Conservation (phyloP, 2,113 vertebrate species). For the Piaya cayana region DNA sequence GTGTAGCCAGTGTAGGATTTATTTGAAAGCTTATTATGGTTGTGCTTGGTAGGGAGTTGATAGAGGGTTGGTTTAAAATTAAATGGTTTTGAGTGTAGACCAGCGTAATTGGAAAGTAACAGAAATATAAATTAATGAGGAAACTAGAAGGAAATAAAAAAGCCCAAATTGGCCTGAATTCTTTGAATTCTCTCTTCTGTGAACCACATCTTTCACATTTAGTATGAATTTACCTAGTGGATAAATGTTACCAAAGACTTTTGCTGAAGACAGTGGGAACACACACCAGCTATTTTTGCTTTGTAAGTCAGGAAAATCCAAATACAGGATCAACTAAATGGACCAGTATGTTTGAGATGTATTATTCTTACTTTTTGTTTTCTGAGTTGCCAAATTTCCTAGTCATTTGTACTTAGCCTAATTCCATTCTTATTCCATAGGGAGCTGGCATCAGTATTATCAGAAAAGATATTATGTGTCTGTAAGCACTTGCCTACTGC, state of each 20-base stretch:
- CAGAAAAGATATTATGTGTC: neutral
- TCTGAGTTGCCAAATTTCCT: neutral
- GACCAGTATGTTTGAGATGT: neutral
- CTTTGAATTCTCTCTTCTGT: neutral
- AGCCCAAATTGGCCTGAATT: neutral
- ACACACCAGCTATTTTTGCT: neutral
- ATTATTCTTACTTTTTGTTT: neutral
- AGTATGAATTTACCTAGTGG: neutral
- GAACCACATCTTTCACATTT: neutral
- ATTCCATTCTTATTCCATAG: neutral
- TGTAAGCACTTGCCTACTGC: neutral
- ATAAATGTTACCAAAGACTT: neutral
- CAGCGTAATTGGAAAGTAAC: neutral
- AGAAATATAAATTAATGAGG: neutral
- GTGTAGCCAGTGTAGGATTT: neutral
- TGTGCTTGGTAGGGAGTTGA: neutral
- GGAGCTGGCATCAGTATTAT: neutral
- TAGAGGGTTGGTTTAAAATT: neutral
- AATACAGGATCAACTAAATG: neutral
- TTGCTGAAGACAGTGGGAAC: neutral
- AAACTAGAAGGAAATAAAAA: neutral
- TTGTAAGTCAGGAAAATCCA: neutral
- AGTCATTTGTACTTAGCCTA: neutral
- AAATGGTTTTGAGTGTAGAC: neutral
- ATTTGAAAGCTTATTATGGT: neutral